Conservation (phyloP, 2,797 vertebrate genomes). For the Pelochelys cantorii region DNA sequence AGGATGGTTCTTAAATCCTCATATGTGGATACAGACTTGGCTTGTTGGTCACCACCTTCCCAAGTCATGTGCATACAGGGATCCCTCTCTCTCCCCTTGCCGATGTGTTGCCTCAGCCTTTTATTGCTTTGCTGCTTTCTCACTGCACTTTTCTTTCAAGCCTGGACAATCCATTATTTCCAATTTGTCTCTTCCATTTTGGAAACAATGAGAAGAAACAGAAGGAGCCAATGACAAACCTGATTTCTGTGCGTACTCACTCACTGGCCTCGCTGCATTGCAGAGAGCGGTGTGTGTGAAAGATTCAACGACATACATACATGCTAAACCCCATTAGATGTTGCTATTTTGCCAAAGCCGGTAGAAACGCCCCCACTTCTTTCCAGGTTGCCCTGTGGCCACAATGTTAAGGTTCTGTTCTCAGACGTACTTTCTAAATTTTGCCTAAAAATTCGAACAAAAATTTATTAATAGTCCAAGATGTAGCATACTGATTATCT, state of each 20-base stretch:
- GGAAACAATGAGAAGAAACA: not conserved
- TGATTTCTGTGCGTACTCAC: not conserved
- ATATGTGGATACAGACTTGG: fast-evolving
- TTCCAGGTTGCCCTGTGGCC: not conserved
- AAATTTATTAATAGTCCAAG: not conserved
- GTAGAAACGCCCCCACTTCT: not conserved
- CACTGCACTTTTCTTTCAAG: not conserved
- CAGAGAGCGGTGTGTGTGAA: not conserved
- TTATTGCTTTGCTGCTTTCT: not conserved
- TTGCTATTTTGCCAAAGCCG: not conserved
- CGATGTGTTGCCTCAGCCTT: not conserved
- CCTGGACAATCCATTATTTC: not conserved
- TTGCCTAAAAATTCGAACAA: not conserved
- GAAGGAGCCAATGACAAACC: fast-evolving
- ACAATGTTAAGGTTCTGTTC: not conserved
- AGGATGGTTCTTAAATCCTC: not conserved
- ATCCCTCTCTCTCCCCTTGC: not conserved
- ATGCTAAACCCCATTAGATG: not conserved
- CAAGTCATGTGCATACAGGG: not conserved
- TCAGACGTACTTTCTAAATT: not conserved
- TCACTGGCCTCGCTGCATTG: not conserved
- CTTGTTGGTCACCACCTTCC: not conserved
- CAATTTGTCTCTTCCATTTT: not conserved
- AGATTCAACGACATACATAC: not conserved
- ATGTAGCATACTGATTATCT: not conserved